phyloP scores from a whole-genome alignment of 2,113 vertebrate genomes.

The Atrichornis clamosus region DNA sequence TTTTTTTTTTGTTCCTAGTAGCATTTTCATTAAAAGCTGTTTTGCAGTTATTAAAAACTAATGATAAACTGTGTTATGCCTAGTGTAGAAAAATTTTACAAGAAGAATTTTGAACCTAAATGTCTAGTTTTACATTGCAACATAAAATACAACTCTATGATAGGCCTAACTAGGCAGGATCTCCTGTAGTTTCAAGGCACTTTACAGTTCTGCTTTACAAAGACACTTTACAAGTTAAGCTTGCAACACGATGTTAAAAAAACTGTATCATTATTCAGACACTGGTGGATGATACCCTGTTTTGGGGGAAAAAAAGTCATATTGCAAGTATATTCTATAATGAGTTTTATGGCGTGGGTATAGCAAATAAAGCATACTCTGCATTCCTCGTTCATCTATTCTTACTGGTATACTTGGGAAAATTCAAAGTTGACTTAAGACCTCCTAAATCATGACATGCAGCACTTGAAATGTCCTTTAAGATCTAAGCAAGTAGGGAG shows the following conservation, averaged over 20 bases:
- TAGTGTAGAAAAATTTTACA: not conserved
- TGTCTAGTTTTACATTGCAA: not conserved
- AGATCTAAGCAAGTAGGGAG: not conserved
- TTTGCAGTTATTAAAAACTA: not conserved
- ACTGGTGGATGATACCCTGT: not conserved
- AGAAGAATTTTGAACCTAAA: not conserved
- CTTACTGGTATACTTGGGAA: not conserved
- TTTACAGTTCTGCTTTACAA: not conserved
- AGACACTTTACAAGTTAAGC: not conserved
- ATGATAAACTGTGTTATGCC: not conserved
- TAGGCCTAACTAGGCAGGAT: not conserved
- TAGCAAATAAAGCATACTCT: not conserved
- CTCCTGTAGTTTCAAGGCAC: not conserved
- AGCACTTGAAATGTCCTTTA: not conserved
- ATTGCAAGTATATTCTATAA: not conserved
- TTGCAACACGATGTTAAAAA: not conserved
- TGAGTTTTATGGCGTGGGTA: not conserved
- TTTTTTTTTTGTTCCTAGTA: not conserved
- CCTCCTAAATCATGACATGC: not conserved
- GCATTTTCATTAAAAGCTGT: not conserved
- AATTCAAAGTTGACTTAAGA: not conserved
- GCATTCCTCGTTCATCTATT: not conserved
- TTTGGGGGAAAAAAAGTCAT: not conserved
- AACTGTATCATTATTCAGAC: not conserved
- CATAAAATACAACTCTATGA: not conserved